Evolutionary conservation across 1,140 invertebrate genomes (phyloP), one percentile per base, ranked within the genome.

Genomic region (Eulimnadia texana): DNA sequence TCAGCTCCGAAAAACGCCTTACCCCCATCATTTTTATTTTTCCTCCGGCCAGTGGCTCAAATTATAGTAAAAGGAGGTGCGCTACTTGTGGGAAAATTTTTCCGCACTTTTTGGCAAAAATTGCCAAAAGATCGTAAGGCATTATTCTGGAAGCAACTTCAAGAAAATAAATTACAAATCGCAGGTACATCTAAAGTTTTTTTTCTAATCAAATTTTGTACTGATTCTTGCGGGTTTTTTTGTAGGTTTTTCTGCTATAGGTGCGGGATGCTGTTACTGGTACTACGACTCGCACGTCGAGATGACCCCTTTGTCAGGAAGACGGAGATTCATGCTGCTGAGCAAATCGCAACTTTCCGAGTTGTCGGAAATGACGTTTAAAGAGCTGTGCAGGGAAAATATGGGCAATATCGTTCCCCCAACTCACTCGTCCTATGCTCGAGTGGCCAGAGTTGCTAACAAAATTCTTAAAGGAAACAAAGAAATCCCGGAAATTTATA

Each of bases 291-390:
- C 64, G n/a, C 78, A 80, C 67, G 59, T 81, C 2, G 69, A 79
- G 66, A 69, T 66, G 29, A 72, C 77, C 52, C 79, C 80, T 11
- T 65, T 82, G 47, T 80, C 78, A 1, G 71, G 74, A 22, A 69
- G 79, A 59, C 68, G 68, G 58, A 69, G 78, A 55, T 81, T 82
- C 63, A 75, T 81, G 51, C 68, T 76, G 2, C 73, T 82, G 56
- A 76, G 70, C 20, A 61, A 70, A 61, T 67, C 77, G 11, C 77
- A 81, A 64, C 70, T 78, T 53, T 65, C 68, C 42, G 64, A 72
- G 54, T 67, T 79, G n/a, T 69, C 73, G 23, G 63, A 71, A 10
- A 68, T 68, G 42, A 68, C 76, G 66, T 58, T 63, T 29, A 60
- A 73, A 55, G 51, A 64, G 70, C 50, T 70, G 52, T 62, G 72